Evolutionary conservation across 2,888 invertebrate species (phyloP), one percentile per base, ranked within the genome.

Genomic region (Pedicia rivosa): DNA sequence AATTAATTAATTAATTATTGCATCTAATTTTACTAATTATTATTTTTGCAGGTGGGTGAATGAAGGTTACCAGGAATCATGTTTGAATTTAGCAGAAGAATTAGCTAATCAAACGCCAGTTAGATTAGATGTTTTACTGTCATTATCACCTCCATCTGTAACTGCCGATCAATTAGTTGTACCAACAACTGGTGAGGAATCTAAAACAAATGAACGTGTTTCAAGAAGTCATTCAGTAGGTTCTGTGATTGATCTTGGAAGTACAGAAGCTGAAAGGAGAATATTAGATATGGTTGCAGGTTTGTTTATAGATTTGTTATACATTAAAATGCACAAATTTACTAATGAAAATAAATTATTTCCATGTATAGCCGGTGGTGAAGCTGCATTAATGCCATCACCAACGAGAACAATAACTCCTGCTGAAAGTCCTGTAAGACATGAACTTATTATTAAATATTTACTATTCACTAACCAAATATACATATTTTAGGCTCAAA

Each of bases 41-140:
- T 68, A 20, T n/a, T n/a, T n/a, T n/a, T n/a, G n/a, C n/a, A n/a
- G n/a, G n/a, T 98, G 97, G 97, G 84, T 97, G 42, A 95, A 97
- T 58, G 73, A 76, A 48, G 79, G 78, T 1, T 86, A 82, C 51
- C 73, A 75, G 44, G 74, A 78, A 24, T 80, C 78, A 29, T 88
- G 91, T 57, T 64, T 90, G 42, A 81, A 83, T 46, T 70, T 83
- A 50, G 83, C 91, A 2, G 87, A 90, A 58, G 80, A 83, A 48
- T 59, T 91, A 44, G 90, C 91, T 16, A 86, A 84, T 48, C 81
- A 88, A 60, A 90, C 90, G 3, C 90, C 91, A 0, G 88, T 90
- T 28, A 69, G 90, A 28, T 66, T 91, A 20, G 91, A 91, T 62
- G 67, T 91, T 40, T 65, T 92, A 44, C 67, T 91, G 42, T 83